Evolutionary conservation across 2,888 invertebrate genomes (phyloP).

Genomic region (Tricholauxania praeusta): DNA sequence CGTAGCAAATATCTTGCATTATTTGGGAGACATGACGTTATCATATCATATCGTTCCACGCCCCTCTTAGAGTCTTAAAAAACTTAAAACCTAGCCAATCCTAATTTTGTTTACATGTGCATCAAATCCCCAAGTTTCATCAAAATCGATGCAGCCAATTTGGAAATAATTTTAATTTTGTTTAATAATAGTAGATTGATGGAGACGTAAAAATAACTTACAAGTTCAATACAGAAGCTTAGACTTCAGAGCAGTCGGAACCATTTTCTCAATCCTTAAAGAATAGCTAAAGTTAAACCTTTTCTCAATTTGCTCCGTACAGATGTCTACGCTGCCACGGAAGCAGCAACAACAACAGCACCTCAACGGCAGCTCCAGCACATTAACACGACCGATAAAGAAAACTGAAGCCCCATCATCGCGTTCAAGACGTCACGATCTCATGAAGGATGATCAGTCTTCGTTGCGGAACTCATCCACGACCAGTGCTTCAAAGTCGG

Average conservation of each 20-base stretch:
- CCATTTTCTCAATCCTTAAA: not conserved
- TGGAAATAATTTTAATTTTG: too few relatives aligned
- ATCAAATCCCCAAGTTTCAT: too few relatives aligned
- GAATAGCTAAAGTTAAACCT: not conserved
- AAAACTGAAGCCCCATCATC: conserved; percentile 54
- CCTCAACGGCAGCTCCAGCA: conserved; percentile 57
- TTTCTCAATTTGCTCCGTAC: not conserved
- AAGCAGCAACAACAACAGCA: conserved; percentile 55
- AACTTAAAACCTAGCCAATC: too few relatives aligned
- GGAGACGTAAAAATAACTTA: too few relatives aligned
- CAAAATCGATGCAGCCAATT: too few relatives aligned
- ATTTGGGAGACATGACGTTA: too few relatives aligned
- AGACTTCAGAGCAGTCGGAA: not conserved
- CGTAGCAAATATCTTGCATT: too few relatives aligned
- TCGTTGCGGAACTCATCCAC: conserved; percentile 59
- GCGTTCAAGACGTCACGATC: conserved; percentile 53
- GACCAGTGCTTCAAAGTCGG: conserved; percentile 60
- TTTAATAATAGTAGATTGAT: too few relatives aligned
- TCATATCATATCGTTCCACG: too few relatives aligned
- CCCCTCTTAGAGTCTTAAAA: too few relatives aligned
- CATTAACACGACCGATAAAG: conserved; percentile 57
- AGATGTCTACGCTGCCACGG: conserved; percentile 63
- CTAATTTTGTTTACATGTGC: too few relatives aligned
- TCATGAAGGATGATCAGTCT: conserved; percentile 60
- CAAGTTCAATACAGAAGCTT: too few relatives aligned